Percentiles rank a stretch among this genome's conserved stretches.
phyloP scores from a whole-genome alignment of 2,888 invertebrate genomes.

The Diploptera punctata region DNA sequence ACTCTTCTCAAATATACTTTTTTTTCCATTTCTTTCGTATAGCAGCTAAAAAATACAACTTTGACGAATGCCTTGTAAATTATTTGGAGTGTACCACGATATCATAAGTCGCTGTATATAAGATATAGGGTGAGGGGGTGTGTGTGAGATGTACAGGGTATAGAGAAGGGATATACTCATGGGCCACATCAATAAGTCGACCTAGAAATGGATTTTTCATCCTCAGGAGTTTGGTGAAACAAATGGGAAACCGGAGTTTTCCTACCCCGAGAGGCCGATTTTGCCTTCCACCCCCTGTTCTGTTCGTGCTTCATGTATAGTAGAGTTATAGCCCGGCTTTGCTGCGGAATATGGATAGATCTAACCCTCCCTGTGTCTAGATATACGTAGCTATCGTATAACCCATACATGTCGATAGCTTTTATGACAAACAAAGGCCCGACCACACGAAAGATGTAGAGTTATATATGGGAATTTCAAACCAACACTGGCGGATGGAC shows the following conservation, averaged over 20 bases:
- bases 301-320: constrained; percentile 36
- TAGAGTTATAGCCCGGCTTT: constrained; percentile 41
- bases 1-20: not conserved
- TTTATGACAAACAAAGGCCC: constrained; percentile 32
- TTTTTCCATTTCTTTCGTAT: not conserved
- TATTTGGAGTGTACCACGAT: constrained; percentile 20
- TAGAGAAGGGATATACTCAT: constrained; percentile 35
- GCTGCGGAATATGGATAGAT: constrained; percentile 38
- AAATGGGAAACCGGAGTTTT: constrained; percentile 29
- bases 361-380: not conserved
- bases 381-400: constrained; percentile 7
- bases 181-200: constrained; percentile 59
- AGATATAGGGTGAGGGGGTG: not conserved
- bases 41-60: not conserved
- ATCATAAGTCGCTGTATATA: constrained; percentile 30
- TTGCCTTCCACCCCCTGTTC: constrained; percentile 30
- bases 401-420: constrained; percentile 40
- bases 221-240: constrained; percentile 46
- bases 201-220: constrained; percentile 61
- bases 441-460: not conserved
- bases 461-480: constrained; percentile 32
- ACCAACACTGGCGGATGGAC: constrained; percentile 32
- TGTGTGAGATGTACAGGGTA: not conserved
- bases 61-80: constrained; percentile 31
- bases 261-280: constrained; percentile 37